Percentiles rank a stretch among this genome's conserved stretches.
Evolutionary conservation across 2,888 invertebrate genomes (phyloP).

Genomic region (Parnassius apollo): DNA sequence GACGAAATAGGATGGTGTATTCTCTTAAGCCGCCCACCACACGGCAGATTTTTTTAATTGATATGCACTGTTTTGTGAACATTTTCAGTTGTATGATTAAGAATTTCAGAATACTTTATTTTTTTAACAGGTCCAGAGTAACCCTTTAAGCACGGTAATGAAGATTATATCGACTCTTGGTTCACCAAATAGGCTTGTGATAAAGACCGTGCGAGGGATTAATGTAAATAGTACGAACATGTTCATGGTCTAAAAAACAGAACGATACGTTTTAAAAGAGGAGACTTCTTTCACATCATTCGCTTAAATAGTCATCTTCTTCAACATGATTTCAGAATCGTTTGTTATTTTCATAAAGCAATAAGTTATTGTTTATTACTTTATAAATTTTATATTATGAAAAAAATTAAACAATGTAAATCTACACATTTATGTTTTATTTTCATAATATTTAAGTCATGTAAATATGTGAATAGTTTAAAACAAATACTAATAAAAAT

Average conservation of each 20-base stretch:
- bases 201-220: background rate
- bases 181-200: background rate
- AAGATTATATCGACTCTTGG: conserved; percentile 1
- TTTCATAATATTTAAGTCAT: background rate
- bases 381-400: conserved; percentile 25
- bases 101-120: background rate
- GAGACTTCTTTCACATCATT: background rate
- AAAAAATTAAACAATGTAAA: conserved; percentile 12
- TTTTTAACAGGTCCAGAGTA: conserved; percentile 8
- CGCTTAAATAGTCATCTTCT: conserved; percentile 2
- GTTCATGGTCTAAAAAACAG: conserved; percentile 1
- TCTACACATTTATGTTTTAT: conserved; percentile 6
- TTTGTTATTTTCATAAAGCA: conserved; percentile 22
- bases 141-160: conserved; percentile 3
- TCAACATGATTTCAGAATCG: conserved; percentile 8
- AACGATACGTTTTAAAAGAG: background rate
- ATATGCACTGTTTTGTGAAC: no score
- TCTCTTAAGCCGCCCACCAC: no score
- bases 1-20: no score
- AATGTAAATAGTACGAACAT: background rate
- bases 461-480: no score
- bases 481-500: no score
- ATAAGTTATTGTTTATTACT: conserved; percentile 22
- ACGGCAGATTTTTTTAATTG: no score
- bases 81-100: no score